A percentile compares a stretch with the other conserved stretches of the same genome.
Evolutionary conservation across 2,113 vertebrate genomes (phyloP).

Genomic region (Albula goreensis): DNA sequence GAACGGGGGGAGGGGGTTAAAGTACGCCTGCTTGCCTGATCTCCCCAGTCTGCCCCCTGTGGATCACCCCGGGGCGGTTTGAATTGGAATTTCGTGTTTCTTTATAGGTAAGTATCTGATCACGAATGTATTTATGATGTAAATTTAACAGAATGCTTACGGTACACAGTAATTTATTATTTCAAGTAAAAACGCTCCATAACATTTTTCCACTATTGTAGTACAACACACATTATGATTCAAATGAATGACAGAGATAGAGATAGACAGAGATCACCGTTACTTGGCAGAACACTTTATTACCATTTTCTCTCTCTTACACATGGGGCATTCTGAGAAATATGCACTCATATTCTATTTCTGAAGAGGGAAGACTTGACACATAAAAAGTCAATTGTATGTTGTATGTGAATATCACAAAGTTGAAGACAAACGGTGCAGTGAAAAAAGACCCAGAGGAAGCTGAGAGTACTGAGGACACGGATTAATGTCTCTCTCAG

Average conservation of each 20-base stretch:
- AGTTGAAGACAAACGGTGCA: background rate
- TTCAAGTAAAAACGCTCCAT: background rate
- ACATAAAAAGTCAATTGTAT: background rate
- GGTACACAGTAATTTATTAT: background rate
- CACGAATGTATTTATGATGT: background rate
- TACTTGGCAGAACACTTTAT: no score
- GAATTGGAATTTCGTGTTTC: background rate
- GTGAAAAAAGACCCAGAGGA: background rate
- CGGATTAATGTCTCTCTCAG: constrained; percentile 24
- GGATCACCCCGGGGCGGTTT: background rate
- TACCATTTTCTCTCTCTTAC: no score
- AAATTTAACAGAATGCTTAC: no score
- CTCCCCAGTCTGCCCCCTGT: background rate
- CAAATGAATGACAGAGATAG: no score
- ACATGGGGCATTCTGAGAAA: no score
- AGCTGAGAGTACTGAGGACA: background rate
- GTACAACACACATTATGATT: no score
- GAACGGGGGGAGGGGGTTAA: constrained; percentile 50
- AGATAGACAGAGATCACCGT: no score
- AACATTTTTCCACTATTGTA: background rate
- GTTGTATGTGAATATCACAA: background rate
- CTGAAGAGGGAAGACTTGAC: background rate
- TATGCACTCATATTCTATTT: background rate
- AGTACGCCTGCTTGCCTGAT: background rate
- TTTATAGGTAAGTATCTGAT: background rate